These are phyloP conservation scores for Morpho helenor DNA, from an alignment of 2,888 invertebrate species.

Conservation along the genomic window DNA sequence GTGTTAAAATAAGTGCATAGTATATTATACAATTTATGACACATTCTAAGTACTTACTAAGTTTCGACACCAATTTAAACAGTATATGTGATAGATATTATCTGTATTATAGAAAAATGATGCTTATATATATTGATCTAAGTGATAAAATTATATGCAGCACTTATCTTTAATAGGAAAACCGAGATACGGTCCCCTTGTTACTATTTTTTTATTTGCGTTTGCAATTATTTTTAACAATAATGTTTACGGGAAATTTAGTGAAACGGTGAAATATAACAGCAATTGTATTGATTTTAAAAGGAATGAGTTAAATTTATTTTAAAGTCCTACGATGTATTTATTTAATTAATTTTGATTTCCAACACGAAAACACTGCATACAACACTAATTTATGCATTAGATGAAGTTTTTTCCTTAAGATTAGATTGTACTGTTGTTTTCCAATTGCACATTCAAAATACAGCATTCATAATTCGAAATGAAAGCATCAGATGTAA, in stretches of 20 bases:
- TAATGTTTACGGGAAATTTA: no score
- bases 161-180: conserved; percentile 38
- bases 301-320: conserved; percentile 10
- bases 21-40: background rate
- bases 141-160: conserved; percentile 13
- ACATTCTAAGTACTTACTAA: conserved; percentile 4
- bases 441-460: background rate
- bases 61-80: conserved; percentile 20
- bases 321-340: no score
- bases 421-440: no score
- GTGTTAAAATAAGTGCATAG: background rate
- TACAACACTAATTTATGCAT: background rate
- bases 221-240: conserved; percentile 23
- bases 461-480: background rate
- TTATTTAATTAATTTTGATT: no score
- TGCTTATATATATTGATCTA: background rate
- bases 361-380: no score
- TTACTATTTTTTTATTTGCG: conserved; percentile 18
- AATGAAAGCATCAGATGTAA: conserved; percentile 4
- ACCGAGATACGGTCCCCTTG: conserved; percentile 39
- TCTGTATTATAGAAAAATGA: background rate
- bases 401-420: background rate
- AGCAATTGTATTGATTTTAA: no score
- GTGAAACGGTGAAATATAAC: no score
- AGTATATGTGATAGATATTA: conserved; percentile 4